phyloP scores from a whole-genome alignment of 1,140 invertebrate genomes.

The Zaprionus taronus region DNA sequence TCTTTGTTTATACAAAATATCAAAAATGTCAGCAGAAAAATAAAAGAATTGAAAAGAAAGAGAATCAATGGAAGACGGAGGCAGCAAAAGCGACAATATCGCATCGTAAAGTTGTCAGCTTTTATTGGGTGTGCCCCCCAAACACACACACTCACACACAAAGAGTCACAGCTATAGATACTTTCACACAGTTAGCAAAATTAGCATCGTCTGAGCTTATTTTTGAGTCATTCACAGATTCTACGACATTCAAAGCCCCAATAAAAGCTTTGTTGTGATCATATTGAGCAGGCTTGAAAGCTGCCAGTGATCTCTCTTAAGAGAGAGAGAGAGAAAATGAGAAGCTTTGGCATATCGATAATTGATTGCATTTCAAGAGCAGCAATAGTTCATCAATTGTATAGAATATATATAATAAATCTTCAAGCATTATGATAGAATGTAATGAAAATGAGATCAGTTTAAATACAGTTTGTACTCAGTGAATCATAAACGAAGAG shows the following conservation, averaged over 20 bases:
- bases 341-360: no score
- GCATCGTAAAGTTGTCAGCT: conserved; percentile 30
- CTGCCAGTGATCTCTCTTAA: neutral
- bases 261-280: conserved; percentile 1
- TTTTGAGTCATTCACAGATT: conserved; percentile 11
- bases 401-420: neutral
- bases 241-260: neutral
- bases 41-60: neutral
- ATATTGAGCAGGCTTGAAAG: conserved; percentile 2
- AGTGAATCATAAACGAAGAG: no score
- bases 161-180: neutral
- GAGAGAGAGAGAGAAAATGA: no score
- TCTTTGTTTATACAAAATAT: conserved; percentile 10
- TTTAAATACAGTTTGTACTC: no score
- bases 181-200: conserved; percentile 19
- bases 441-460: no score
- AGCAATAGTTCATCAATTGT: neutral
- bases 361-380: no score
- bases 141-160: neutral
- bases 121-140: conserved; percentile 34
- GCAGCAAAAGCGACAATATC: neutral
- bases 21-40: conserved; percentile 15
- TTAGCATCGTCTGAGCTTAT: conserved; percentile 13
- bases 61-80: neutral
- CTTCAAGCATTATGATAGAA: neutral